These are phyloP conservation scores for Montipora cactus DNA, from an alignment of 64 coral and sea anemone species.

Conservation along the genomic window DNA sequence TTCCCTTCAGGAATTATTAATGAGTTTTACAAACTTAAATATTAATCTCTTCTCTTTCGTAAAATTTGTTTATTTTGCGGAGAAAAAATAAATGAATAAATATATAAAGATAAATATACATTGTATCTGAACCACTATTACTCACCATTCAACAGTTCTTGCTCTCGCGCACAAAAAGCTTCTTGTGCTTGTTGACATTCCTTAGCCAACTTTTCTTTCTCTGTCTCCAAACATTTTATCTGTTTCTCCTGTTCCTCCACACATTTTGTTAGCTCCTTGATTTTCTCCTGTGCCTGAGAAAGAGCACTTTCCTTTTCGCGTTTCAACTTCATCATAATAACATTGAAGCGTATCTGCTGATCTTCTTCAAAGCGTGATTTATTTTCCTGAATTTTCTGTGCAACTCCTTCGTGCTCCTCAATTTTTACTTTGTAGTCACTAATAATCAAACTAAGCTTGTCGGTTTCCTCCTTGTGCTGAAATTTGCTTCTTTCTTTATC, in stretches of 20 bases:
- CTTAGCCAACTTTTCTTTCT: conserved; percentile 42
- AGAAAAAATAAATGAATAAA: too few relatives aligned
- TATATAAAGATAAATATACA: too few relatives aligned
- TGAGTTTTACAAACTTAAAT: too few relatives aligned
- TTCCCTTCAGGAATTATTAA: too few relatives aligned
- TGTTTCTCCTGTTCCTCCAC: conserved; percentile 45
- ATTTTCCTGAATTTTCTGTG: conserved; percentile 68
- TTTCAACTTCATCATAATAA: conserved; percentile 86
- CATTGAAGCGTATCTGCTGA: conserved; percentile 93
- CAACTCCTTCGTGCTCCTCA: conserved; percentile 71
- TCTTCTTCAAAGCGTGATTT: conserved; percentile 87
- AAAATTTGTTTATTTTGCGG: too few relatives aligned
- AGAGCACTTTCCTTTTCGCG: conserved; percentile 82
- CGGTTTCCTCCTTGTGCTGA: conserved; percentile 57
- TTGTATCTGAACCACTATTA: neutral
- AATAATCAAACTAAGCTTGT: conserved; percentile 38
- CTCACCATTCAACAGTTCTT: conserved; percentile 34
- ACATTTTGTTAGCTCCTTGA: conserved; percentile 38
- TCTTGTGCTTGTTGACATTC: conserved; percentile 20
- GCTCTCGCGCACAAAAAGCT: conserved; percentile 52
- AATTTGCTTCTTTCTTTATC: conserved; percentile 58
- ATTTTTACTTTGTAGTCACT: conserved; percentile 64
- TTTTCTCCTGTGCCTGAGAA: conserved; percentile 62
- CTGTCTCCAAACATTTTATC: conserved; percentile 57
- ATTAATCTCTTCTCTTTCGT: too few relatives aligned